Percentiles rank a stretch among this genome's conserved stretches.
These are phyloP conservation scores for Peromyscus maniculatus DNA, from an alignment of 2,113 vertebrate species.

Conservation along the genomic window DNA sequence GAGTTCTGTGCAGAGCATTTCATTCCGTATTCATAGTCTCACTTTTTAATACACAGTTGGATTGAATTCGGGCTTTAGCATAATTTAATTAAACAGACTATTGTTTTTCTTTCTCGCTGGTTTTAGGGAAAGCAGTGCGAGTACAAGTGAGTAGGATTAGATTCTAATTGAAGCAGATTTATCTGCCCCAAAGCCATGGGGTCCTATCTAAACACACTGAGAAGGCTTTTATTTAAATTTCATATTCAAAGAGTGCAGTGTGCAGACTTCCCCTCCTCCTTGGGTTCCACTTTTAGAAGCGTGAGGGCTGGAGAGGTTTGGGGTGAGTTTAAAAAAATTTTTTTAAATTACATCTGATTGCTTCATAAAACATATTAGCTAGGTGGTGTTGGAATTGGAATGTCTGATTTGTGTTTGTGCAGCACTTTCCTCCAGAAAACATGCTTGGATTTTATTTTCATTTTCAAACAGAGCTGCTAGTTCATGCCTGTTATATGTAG, in stretches of 20 bases:
- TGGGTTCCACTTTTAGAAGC: slow-evolving; percentile 72
- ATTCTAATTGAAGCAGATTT: slow-evolving; percentile 62
- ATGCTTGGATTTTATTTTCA: slow-evolving; percentile 61
- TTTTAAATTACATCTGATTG: slow-evolving; percentile 34
- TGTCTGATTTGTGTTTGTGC: slow-evolving; percentile 33
- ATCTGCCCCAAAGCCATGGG: slow-evolving; percentile 52
- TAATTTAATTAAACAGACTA: slow-evolving; percentile 76
- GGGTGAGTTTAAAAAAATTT: slow-evolving; percentile 47
- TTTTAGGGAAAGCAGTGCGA: neutral
- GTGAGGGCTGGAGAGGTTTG: neutral
- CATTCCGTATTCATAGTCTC: slow-evolving; percentile 66
- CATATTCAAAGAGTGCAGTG: slow-evolving; percentile 12
- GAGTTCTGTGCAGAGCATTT: neutral
- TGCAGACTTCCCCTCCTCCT: slow-evolving; percentile 50
- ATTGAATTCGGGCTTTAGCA: slow-evolving; percentile 63
- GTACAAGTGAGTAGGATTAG: slow-evolving; percentile 51
- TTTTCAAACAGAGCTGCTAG: neutral
- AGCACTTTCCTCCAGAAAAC: slow-evolving; percentile 52
- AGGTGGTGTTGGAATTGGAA: slow-evolving; percentile 3
- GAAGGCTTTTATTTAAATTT: slow-evolving; percentile 62
- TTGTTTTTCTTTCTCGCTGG: slow-evolving; percentile 73
- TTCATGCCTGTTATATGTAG: neutral
- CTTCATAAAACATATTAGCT: slow-evolving; percentile 59
- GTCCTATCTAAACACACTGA: slow-evolving; percentile 31
- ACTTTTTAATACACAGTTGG: slow-evolving; percentile 48